Conservation (phyloP, 2,113 vertebrate species). For the Tympanuchus pallidicinctus region DNA sequence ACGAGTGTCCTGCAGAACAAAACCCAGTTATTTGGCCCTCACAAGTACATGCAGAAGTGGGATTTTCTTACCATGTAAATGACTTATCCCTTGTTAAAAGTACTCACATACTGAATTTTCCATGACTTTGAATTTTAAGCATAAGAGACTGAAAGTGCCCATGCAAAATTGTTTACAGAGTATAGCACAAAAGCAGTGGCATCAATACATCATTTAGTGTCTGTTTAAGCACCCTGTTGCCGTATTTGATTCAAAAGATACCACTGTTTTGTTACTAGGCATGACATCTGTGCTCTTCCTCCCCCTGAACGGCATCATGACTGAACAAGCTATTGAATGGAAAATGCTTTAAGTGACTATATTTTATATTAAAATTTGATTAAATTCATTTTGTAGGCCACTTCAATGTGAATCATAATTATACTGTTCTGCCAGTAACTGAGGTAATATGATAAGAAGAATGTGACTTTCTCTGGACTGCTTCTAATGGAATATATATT, state of each 20-base stretch:
- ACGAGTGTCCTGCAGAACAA: not conserved
- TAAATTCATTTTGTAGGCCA: conserved; percentile 63
- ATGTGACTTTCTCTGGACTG: conserved; percentile 47
- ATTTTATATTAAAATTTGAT: conserved; percentile 66
- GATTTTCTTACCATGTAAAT: not conserved
- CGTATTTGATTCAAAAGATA: conserved; percentile 31
- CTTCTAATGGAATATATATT: conserved; percentile 38
- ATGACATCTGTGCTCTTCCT: not conserved
- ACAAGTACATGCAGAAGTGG: not conserved
- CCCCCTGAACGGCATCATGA: not conserved
- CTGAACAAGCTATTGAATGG: conserved; percentile 26
- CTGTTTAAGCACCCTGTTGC: conserved; percentile 42
- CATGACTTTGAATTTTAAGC: not conserved
- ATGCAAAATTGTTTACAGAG: not conserved
- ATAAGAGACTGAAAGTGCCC: not conserved
- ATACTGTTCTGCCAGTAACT: conserved; percentile 64
- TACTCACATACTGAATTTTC: not conserved
- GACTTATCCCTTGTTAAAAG: not conserved
- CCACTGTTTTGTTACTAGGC: conserved; percentile 23
- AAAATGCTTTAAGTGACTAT: conserved; percentile 27
- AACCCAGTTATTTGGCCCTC: not conserved
- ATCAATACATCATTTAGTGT: conserved; percentile 2
- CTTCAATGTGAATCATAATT: conserved; percentile 66
- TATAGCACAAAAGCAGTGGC: not conserved
- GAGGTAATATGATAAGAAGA: conserved; percentile 68